Evolutionary conservation across 1,140 invertebrate species (phyloP), one percentile per base, ranked within the genome.

Genomic region (Drosophila nigromelanica): DNA sequence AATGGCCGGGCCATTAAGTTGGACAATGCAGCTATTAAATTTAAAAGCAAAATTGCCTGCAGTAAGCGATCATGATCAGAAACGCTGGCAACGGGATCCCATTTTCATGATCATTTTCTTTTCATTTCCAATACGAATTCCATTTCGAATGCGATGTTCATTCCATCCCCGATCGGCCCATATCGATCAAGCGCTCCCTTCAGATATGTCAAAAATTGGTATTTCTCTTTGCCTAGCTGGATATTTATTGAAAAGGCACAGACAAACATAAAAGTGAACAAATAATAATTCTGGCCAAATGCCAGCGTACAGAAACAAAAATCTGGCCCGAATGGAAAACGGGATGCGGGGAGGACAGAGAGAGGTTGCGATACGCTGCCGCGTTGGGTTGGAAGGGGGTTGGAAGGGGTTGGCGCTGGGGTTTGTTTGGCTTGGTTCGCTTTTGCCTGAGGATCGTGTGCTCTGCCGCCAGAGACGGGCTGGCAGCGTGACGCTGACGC

Each of bases 191-290:
- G 55, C 50, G 43, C 51, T 52, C 63, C 60, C 74, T 61, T 76
- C 63, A 45, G 63, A 85, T 83, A 83, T 83, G 80, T 83, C 76
- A 83, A 85, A 83, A 85, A 83, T 83, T 60, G 59, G 59, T 74
- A 79, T 76, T 69, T 68, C 73, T 64, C 50, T 61, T 56, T 76
- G 50, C 54, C 52, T 42, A 56, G 47, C 76, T 87, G 80, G 72
- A 89, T 87, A 87, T 86, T 82, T 82, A 83, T 89, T 89, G 82
- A 85, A 90, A 90, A 86, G 72, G 77, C 80, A 75, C 80, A 90
- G 85, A 89, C 80, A 89, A 86, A 86, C 82, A 87, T 89, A 80
- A 90, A 90, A 87, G 78, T 89, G 87, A 89, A 89, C 64, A 72
- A 72, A 85, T 89, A 86, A 90, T 86, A 89, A 89, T 87, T 89